Percentiles rank a stretch among this genome's conserved stretches.
Evolutionary conservation across 2,797 vertebrate species (phyloP).

Genomic region (Phoeniculus purpureus): DNA sequence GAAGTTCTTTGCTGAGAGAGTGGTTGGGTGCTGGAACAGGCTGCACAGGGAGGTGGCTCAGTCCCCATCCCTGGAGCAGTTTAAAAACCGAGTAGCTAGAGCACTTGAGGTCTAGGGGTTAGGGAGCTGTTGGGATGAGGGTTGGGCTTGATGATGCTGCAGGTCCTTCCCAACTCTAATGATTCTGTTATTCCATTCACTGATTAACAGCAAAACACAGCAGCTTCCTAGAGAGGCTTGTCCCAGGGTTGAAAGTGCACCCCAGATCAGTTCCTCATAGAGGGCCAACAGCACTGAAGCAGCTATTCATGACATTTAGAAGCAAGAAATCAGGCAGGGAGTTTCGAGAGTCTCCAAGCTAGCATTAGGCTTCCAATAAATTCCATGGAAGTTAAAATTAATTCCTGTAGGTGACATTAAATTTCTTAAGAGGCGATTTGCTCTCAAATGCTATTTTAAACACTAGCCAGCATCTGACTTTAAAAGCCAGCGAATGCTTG

Average conservation of each 20-base stretch:
- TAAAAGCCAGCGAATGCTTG: background rate
- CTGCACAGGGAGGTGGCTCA: too few species aligned
- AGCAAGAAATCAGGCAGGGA: background rate
- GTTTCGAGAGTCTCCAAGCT: background rate
- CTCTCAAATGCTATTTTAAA: background rate
- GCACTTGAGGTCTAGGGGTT: too few species aligned
- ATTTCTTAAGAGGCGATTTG: background rate
- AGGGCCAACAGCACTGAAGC: constrained; percentile 24
- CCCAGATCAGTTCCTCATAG: background rate
- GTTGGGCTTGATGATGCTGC: too few species aligned
- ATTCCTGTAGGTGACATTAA: background rate
- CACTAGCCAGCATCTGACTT: background rate
- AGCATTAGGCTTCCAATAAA: constrained; percentile 2
- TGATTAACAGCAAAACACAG: background rate
- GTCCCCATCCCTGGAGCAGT: too few species aligned
- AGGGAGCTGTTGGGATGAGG: too few species aligned
- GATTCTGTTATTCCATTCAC: background rate
- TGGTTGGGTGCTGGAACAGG: too few species aligned
- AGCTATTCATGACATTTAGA: background rate
- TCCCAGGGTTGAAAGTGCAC: background rate
- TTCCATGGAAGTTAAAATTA: background rate
- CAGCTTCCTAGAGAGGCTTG: background rate
- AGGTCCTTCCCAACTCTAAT: too few species aligned
- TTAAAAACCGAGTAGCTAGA: too few species aligned
- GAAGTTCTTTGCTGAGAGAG: too few species aligned